These are phyloP conservation scores for Odontamblyopus rebecca DNA, from an alignment of 2,797 vertebrate species.

Conservation along the genomic window DNA sequence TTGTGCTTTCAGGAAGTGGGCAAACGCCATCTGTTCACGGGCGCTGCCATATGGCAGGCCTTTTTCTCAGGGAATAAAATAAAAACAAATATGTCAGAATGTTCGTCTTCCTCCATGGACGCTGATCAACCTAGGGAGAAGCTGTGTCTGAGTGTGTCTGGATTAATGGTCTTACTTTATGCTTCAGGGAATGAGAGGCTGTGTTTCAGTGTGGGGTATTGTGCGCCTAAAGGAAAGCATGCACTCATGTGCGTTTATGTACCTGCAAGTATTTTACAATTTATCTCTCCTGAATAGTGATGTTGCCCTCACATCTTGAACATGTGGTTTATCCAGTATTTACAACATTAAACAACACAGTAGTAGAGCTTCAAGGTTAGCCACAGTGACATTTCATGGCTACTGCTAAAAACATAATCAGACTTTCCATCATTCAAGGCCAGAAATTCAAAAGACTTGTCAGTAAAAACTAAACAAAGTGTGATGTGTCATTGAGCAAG, in stretches of 20 bases:
- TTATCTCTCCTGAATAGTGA: constrained; percentile 58
- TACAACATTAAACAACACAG: constrained; percentile 59
- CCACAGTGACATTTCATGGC: constrained; percentile 68
- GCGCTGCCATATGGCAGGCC: constrained; percentile 84
- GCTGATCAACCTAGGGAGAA: constrained; percentile 82
- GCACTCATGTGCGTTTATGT: constrained; percentile 50
- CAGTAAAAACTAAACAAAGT: constrained; percentile 80
- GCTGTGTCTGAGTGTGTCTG: constrained; percentile 76
- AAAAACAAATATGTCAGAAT: constrained; percentile 90
- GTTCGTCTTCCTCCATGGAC: constrained; percentile 81
- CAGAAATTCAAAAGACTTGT: constrained; percentile 80
- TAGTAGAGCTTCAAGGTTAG: constrained; percentile 66
- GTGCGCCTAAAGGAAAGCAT: constrained; percentile 37
- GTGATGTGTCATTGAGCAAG: constrained; percentile 84
- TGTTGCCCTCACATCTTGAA: constrained; percentile 42
- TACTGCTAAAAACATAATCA: constrained; percentile 65
- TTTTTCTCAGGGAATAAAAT: constrained; percentile 85
- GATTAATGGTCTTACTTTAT: constrained; percentile 76
- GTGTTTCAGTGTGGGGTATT: constrained; percentile 26
- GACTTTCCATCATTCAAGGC: constrained; percentile 67
- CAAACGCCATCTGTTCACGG: constrained; percentile 86
- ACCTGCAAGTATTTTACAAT: constrained; percentile 53
- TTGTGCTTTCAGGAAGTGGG: constrained; percentile 80
- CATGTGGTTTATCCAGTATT: constrained; percentile 55
- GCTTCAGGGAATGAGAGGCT: constrained; percentile 61